Evolutionary conservation across 2,888 invertebrate genomes (phyloP).

Genomic region (Stenurella melanura): DNA sequence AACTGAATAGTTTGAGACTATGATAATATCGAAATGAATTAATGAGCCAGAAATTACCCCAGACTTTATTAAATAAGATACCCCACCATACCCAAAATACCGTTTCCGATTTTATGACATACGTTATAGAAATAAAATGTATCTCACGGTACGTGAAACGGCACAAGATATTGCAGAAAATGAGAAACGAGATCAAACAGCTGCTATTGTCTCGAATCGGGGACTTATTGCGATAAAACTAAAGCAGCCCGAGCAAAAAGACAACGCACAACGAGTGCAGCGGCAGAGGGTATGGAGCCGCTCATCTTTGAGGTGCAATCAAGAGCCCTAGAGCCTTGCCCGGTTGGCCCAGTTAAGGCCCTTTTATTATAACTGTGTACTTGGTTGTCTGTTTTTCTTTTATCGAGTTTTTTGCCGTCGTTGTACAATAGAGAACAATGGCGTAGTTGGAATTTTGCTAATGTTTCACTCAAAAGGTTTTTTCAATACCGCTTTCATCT

Average conservation of each 20-base stretch:
- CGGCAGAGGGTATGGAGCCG: conserved; percentile 39
- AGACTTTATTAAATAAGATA: neutral
- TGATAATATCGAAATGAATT: neutral
- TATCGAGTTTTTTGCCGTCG: conserved; percentile 17
- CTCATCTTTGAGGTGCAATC: conserved; percentile 62
- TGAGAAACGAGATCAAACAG: conserved; percentile 57
- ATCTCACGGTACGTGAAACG: conserved; percentile 40
- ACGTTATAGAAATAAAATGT: conserved; percentile 43
- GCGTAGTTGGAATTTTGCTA: conserved; percentile 22
- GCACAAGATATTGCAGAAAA: conserved; percentile 47
- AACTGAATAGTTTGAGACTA: too few species aligned
- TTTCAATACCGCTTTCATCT: conserved; percentile 13
- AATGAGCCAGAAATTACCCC: neutral
- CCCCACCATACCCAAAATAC: neutral
- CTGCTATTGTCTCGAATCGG: conserved; percentile 50
- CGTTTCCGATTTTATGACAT: conserved; percentile 3
- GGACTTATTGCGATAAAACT: conserved; percentile 58
- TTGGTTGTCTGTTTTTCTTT: conserved; percentile 44
- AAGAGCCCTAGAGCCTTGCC: conserved; percentile 55
- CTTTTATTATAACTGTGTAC: conserved; percentile 58
- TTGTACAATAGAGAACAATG: conserved; percentile 11
- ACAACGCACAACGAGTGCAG: conserved; percentile 35
- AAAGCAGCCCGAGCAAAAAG: conserved; percentile 47
- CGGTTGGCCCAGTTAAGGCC: conserved; percentile 51
- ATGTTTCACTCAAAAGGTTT: conserved; percentile 19